Base-by-base conservation (phyloP, 2,888 invertebrate species). In the Drosophila conformis region DNA sequence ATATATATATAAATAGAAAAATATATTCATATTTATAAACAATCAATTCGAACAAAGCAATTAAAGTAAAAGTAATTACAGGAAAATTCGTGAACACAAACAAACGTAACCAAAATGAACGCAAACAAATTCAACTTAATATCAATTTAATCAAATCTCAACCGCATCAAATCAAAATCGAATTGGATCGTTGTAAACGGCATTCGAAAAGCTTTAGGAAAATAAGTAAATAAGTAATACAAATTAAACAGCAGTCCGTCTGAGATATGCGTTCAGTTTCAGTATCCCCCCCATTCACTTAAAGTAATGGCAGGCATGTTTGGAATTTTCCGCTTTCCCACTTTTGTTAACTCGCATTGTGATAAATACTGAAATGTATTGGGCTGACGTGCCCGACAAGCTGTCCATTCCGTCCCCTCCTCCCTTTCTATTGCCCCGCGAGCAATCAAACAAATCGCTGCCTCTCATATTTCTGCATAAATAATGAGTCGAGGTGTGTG, bases 391-490 rank as follows among this genome's bases (percentile, higher is more conserved):
- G 76, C 63, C 81, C 69, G 81, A 65, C 80, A 80, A 40, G 54
- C 69, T 68, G 76, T 61, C 59, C 76, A 64, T 42, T 61, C 10
- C n/a, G 11, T 42, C 11, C 42, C 11, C 42, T 13, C 42, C 40
- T 2, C n/a, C n/a, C 1, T 11, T 42, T 11, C 42, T 40, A n/a
- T 10, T 40, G 10, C 18, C 21, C 13, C 67, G 52, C 29, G 31
- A 42, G 60, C 87, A 86, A 79, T 89, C 88, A 87, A 85, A 85
- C 80, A 89, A 83, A 89, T 86, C 87, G 85, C 87, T 84, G 89
- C 78, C 70, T 76, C 80, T 82, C 84, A 87, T 89, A 87, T 90
- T 87, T 87, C 83, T 87, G 87, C 89, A 87, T 87, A 90, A 89
- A 89, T 87, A 87, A 87, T 89, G 89, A 87, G 74, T 36, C 31